Conservation (phyloP, 2,113 vertebrate genomes). For the Poeciliopsis prolifica region DNA sequence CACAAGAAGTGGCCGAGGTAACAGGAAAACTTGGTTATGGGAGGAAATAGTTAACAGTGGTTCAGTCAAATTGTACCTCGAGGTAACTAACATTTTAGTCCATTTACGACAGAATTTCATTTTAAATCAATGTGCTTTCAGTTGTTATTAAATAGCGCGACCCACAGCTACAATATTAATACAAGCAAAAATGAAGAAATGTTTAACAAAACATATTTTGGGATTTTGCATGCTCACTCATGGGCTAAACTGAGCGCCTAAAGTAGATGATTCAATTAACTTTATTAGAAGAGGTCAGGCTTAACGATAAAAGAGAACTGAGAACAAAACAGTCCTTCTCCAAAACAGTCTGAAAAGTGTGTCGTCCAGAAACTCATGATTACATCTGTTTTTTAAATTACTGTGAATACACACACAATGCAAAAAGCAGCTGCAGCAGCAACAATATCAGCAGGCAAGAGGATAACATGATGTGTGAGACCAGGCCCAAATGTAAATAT, state of each 20-base stretch:
- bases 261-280: constrained; percentile 45
- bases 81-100: background rate
- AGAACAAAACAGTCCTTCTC: constrained; percentile 65
- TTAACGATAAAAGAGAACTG: constrained; percentile 43
- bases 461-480: constrained; percentile 15
- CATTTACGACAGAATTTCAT: background rate
- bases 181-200: background rate
- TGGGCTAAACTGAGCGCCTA: constrained; percentile 38
- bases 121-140: background rate
- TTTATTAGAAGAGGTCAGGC: constrained; percentile 28
- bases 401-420: constrained; percentile 37
- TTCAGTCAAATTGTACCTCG: background rate
- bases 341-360: constrained; percentile 52
- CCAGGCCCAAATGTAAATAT: constrained; percentile 37
- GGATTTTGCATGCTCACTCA: constrained; percentile 41
- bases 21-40: background rate
- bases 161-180: constrained; percentile 4
- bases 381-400: constrained; percentile 14
- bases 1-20: background rate
- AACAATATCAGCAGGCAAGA: constrained; percentile 27
- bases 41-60: too few species aligned
- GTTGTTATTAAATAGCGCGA: constrained; percentile 3
- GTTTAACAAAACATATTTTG: constrained; percentile 11
- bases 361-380: constrained; percentile 36
- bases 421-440: constrained; percentile 52